Base-by-base conservation (phyloP, 37 sponge, comb jelly and placozoan species). In the Trichoplax adhaerens region DNA sequence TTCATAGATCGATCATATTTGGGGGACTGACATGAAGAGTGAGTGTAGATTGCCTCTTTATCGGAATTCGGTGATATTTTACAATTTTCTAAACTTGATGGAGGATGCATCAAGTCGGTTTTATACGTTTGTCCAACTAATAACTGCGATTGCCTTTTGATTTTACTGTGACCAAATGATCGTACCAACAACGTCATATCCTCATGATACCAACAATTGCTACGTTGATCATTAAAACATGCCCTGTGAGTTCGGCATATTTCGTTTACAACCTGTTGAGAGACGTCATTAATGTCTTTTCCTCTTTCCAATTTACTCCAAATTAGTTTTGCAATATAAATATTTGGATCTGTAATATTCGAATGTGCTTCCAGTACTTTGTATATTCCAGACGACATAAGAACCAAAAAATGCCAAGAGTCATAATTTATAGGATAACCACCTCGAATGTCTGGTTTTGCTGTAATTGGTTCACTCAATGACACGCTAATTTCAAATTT, bases 351-450 rank as follows among this genome's bases (percentile, higher is more conserved):
- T 52, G 65, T 50, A 1, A 65, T 66, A 7, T 48, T 64, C 12
- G 66, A 74, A 52, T 62, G 46, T n/a, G 66, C 71, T 72, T 87
- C 88, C 7, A 87, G 75, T 60, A 74, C 79, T 71, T 90, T 86
- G 72, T 90, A 90, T 6, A 90, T 79, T 8, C 91, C 91, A 71
- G 86, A 88, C 55, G 85, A 69, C 91, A 90, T 90, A 4, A 90
- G 74, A 5, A 90, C 64, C 50, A 90, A 62, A 70, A 84, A 90
- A 29, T 29, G 29, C 29, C 29, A 29, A 29, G 29, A 56, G 7
- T 29, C 12, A 72, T 77, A 47, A 7, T 78, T 55, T 12, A 78
- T 56, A 3, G 54, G 57, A 1, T 64, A 8, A 47, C 56, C 71
- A 8, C 57, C 65, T 5, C 6, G 29, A 51, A 71, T 60, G 29